Evolutionary conservation across 2,888 invertebrate species (phyloP), one percentile per base, ranked within the genome.

Genomic region (Aphidius colemani): DNA sequence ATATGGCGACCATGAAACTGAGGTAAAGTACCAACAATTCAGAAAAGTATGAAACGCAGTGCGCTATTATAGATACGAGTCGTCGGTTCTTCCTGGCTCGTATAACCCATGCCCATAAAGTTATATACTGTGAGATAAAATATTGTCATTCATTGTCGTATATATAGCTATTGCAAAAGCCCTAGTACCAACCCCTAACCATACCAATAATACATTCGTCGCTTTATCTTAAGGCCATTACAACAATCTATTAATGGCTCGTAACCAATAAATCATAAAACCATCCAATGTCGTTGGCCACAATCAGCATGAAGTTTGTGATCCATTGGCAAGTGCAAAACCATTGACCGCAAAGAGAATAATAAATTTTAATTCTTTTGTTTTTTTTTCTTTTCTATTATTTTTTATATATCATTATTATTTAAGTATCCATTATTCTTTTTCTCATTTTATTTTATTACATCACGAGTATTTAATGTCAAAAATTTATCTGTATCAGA

Each of bases 11-110:
- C 30, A 30, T 30, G 30, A 30, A 30, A 30, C 30, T 30, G 30
- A 30, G 30, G 30, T 30, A 30, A 30, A 30, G 30, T 30, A 30
- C 30, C 30, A 30, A 30, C 30, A 30, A 30, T 13, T 63, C 66
- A 64, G 67, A 63, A 67, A 57, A 65, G 64, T 66, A 65, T 44
- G 41, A 57, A 51, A 45, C 39, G 57, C 59, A 18, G 3, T 13
- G 39, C 65, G 66, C 71, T 30, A 30, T 45, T 46, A 45, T 9
- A 69, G 75, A 77, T 78, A 77, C 74, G 72, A 74, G 72, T 73
- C 77, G 77, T 81, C 79, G 78, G 79, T 75, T 80, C 78, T 80
- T 81, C 78, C 80, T 79, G 78, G 75, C 80, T 80, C 80, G 78
- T 80, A 80, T 30, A 80, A 79, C 78, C 76, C 7, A 74, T 72